Evolutionary conservation across 2,888 invertebrate species (phyloP), one percentile per base, ranked within the genome.

Genomic region (Tiliacea aurago): DNA sequence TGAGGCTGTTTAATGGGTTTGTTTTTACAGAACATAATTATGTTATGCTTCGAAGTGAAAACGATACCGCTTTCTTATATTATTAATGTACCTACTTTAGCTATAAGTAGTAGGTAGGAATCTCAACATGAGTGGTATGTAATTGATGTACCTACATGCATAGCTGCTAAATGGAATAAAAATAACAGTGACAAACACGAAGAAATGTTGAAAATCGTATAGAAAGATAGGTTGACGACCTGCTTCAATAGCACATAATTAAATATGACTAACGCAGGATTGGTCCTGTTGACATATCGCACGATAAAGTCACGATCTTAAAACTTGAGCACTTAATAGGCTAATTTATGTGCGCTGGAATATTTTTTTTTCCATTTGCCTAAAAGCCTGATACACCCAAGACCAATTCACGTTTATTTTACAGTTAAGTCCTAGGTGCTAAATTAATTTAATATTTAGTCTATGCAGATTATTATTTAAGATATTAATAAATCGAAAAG

Each of bases 311-410:
- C 11, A 51, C 4, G 20, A 41, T 49, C 13, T n/a, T 58, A 33
- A 41, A 63, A 47, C 55, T 62, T 37, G 23, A 62, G 18, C 43
- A 53, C 11, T 33, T 51, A 63, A 58, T 20, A 43, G 15, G 2
- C 43, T 41, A 62, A 72, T 79, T 53, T 63, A 63, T 53, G 10
- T 20, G 41, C 1, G 53, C 5, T 53, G 2, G 11, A 51, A 49
- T 18, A 0, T 0, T 20, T 15, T 56, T 53, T 47, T 47, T 20
- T n/a, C 4, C 28, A 20, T 55, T 47, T 53, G 41, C 20, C 20
- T 41, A 72, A 58, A 23, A 72, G 23, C 58, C 45, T 56, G 51
- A 20, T 58, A 78, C 33, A 43, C 41, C 23, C 33, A 64, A 78
- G 20, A 43, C 23, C 45, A 23, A 78, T 53, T 33, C 45, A n/a